Conservation (phyloP, 2,888 invertebrate species). For the Peribatodes rhomboidaria region DNA sequence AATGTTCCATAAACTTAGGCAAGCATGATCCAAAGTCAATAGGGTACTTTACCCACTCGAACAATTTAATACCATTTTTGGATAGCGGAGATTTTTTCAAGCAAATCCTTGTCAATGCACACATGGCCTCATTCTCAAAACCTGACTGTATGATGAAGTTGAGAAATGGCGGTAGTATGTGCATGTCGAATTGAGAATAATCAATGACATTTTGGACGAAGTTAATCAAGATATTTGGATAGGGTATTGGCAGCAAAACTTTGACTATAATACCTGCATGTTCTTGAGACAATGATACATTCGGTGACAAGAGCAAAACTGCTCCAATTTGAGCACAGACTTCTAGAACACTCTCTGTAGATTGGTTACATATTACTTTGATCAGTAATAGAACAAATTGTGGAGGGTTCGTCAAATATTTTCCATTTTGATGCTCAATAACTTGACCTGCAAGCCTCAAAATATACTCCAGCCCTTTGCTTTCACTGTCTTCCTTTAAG, state of each 20-base stretch:
- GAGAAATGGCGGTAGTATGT: constrained; percentile 90
- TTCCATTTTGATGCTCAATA: constrained; percentile 88
- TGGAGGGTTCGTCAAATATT: constrained; percentile 87
- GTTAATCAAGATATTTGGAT: constrained; percentile 86
- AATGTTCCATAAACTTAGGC: constrained; percentile 70
- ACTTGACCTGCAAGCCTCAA: constrained; percentile 87
- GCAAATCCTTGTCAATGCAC: constrained; percentile 89
- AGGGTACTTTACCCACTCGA: constrained; percentile 89
- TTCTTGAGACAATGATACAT: constrained; percentile 90
- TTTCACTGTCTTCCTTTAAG: constrained; percentile 69
- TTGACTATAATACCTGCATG: constrained; percentile 90
- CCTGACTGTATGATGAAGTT: constrained; percentile 84
- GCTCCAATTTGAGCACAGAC: constrained; percentile 86
- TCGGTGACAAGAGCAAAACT: constrained; percentile 86
- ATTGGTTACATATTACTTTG: constrained; percentile 79
- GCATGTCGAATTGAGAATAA: constrained; percentile 90
- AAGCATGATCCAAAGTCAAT: constrained; percentile 85
- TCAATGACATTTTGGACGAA: constrained; percentile 89
- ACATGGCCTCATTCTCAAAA: constrained; percentile 85
- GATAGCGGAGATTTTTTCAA: constrained; percentile 88
- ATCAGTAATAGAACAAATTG: constrained; percentile 87
- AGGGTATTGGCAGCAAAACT: constrained; percentile 86
- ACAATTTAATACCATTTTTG: constrained; percentile 86
- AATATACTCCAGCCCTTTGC: constrained; percentile 75
- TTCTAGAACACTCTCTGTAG: constrained; percentile 79